A percentile compares a stretch with the other conserved stretches of the same genome.
Conservation (phyloP, 2,797 vertebrate genomes). For the Coracias cyanogaster region DNA sequence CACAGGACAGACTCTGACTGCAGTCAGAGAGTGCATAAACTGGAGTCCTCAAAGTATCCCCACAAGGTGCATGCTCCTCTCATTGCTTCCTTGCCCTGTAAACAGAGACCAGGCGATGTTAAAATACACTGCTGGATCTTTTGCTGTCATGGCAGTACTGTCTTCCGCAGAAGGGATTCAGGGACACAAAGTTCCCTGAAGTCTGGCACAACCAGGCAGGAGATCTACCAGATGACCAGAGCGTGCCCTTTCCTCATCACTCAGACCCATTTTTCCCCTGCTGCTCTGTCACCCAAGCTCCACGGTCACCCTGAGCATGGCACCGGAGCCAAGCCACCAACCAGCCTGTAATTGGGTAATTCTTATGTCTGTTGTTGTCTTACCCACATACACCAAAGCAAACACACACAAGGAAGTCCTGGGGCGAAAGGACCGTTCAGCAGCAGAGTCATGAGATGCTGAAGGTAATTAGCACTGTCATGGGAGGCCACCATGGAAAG, state of each 20-base stretch:
- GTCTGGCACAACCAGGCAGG: background rate
- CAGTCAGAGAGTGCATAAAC: background rate
- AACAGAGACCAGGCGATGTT: background rate
- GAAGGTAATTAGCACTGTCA: background rate
- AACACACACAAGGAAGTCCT: background rate
- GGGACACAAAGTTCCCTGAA: background rate
- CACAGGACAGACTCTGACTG: background rate
- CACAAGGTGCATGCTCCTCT: background rate
- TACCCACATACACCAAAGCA: background rate
- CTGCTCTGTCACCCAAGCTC: background rate
- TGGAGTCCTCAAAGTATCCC: background rate
- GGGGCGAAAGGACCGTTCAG: background rate
- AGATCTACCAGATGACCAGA: background rate
- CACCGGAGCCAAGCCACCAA: constrained; percentile 34
- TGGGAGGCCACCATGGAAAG: background rate
- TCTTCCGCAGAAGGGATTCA: background rate
- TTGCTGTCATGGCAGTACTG: background rate
- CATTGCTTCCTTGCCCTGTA: background rate
- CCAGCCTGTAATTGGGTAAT: constrained; percentile 30
- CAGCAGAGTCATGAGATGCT: background rate
- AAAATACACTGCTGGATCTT: background rate
- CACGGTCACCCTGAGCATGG: background rate
- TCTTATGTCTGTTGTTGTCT: background rate
- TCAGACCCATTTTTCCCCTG: background rate
- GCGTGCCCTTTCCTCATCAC: background rate